phyloP scores from a whole-genome alignment of 2,113 vertebrate species.

The Orientallactaga bullata region DNA sequence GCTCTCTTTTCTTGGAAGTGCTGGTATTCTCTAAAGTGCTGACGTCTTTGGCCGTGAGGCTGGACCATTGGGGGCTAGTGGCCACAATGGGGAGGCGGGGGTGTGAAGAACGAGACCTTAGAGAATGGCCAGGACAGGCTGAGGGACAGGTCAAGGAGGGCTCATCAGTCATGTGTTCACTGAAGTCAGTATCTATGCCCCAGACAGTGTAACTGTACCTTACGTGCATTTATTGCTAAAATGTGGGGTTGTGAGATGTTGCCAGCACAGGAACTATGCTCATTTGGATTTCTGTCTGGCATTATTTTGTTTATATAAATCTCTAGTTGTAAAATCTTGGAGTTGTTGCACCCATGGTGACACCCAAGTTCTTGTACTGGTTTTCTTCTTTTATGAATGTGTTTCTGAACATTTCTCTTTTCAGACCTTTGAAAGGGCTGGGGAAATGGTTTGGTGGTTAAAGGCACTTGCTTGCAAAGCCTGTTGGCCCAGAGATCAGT shows the following conservation, averaged over 20 bases:
- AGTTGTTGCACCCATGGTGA: background rate
- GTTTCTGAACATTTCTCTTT: constrained; percentile 18
- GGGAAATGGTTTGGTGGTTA: too few relatives aligned
- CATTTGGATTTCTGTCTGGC: constrained; percentile 30
- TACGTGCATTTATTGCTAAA: background rate
- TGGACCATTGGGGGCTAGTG: background rate
- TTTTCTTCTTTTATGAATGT: constrained; percentile 20
- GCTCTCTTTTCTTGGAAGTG: background rate
- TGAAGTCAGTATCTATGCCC: background rate
- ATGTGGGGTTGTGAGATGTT: background rate
- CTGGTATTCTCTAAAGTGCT: background rate
- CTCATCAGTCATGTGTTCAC: accelerated
- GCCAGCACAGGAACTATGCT: background rate
- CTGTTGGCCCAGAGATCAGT: too few relatives aligned
- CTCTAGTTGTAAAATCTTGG: constrained; percentile 13
- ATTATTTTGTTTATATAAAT: background rate
- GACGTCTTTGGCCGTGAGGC: too few relatives aligned
- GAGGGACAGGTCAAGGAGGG: background rate
- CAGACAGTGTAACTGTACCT: background rate
- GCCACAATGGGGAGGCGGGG: too few relatives aligned
- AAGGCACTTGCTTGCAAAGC: too few relatives aligned
- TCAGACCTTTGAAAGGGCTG: background rate
- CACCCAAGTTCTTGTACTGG: background rate
- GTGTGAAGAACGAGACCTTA: background rate
- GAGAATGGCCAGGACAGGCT: background rate